Percentiles rank a stretch among this genome's conserved stretches.
Evolutionary conservation across 2,888 invertebrate genomes (phyloP).

Genomic region (Dioctria rufipes): DNA sequence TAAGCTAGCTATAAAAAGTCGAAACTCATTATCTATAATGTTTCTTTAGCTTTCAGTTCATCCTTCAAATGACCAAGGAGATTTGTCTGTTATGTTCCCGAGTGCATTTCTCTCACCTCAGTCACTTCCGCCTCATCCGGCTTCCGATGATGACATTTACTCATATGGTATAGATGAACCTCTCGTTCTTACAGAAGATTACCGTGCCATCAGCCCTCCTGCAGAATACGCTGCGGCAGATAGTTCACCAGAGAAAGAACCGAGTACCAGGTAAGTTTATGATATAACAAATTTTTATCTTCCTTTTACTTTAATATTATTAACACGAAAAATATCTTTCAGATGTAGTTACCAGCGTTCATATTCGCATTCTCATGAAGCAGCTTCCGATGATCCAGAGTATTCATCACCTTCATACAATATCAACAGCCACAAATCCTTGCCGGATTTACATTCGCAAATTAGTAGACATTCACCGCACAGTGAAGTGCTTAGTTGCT

Average conservation of each 20-base stretch:
- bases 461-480: slow-evolving; percentile 72
- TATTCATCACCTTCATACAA: slow-evolving; percentile 70
- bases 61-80: slow-evolving; percentile 61
- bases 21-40: no score
- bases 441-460: slow-evolving; percentile 83
- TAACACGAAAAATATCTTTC: neutral
- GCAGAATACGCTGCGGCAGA: slow-evolving; percentile 77
- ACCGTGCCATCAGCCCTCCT: slow-evolving; percentile 79
- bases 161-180: slow-evolving; percentile 68
- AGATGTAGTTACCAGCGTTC: slow-evolving; percentile 73
- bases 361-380: slow-evolving; percentile 78
- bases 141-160: slow-evolving; percentile 65
- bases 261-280: slow-evolving; percentile 46
- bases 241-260: slow-evolving; percentile 66
- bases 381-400: slow-evolving; percentile 73
- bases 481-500: slow-evolving; percentile 71
- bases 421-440: slow-evolving; percentile 84
- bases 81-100: slow-evolving; percentile 64
- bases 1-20: no score
- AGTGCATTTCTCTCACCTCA: slow-evolving; percentile 70
- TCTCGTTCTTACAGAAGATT: slow-evolving; percentile 72
- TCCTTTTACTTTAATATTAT: neutral
- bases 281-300: neutral
- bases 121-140: slow-evolving; percentile 64
- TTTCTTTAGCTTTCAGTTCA: slow-evolving; percentile 62